Percentiles rank a stretch among this genome's conserved stretches.
Conservation (phyloP, 2,113 vertebrate species). For the Sinocyclocheilus anophthalmus region DNA sequence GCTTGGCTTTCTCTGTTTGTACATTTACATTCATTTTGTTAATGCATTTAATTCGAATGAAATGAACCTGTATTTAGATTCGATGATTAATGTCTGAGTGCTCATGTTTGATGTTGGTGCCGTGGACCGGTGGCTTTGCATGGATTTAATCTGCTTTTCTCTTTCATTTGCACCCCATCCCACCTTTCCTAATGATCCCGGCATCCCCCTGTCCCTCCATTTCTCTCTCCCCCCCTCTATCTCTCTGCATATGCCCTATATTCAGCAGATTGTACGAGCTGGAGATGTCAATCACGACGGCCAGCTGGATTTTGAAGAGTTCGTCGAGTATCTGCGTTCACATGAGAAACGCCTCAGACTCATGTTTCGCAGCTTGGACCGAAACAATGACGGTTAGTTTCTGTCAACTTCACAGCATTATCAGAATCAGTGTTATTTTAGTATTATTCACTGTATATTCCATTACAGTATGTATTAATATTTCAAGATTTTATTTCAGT, state of each 20-base stretch:
- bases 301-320: slow-evolving; percentile 85
- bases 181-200: slow-evolving; percentile 19
- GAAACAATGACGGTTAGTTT: slow-evolving; percentile 85
- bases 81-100: neutral
- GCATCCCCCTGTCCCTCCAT: slow-evolving; percentile 9
- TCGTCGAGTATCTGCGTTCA: slow-evolving; percentile 77
- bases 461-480: neutral
- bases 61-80: neutral
- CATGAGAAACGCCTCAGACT: slow-evolving; percentile 84
- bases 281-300: slow-evolving; percentile 79
- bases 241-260: slow-evolving; percentile 21
- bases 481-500: no score
- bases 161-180: slow-evolving; percentile 25
- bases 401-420: neutral
- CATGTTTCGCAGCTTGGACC: slow-evolving; percentile 86
- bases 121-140: slow-evolving; percentile 15
- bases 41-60: neutral
- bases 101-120: neutral
- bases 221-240: neutral
- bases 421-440: neutral
- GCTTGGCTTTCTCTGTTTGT: neutral
- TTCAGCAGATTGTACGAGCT: slow-evolving; percentile 74
- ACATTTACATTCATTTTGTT: neutral
- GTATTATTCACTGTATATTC: neutral
- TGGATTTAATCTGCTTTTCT: slow-evolving; percentile 30